Percentiles rank a stretch among this genome's conserved stretches.
Conservation (phyloP, 2,113 vertebrate genomes). For the Nipponia nippon region DNA sequence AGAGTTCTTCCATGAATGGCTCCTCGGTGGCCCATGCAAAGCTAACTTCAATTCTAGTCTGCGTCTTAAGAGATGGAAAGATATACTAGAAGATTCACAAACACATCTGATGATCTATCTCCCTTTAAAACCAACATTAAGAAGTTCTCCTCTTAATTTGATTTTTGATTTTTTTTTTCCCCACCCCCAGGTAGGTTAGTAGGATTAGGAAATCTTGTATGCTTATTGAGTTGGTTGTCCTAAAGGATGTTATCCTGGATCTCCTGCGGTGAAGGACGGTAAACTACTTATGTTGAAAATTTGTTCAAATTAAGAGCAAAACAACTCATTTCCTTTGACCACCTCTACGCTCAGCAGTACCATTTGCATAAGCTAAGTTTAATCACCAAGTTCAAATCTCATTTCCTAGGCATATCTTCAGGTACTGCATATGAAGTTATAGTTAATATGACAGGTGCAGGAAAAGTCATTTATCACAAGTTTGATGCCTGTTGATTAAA, state of each 20-base stretch:
- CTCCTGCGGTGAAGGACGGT: neutral
- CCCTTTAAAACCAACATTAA: neutral
- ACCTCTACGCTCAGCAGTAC: neutral
- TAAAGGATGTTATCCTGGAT: neutral
- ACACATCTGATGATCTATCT: neutral
- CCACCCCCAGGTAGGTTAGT: neutral
- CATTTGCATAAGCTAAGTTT: neutral
- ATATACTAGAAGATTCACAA: neutral
- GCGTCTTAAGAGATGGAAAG: neutral
- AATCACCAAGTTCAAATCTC: neutral
- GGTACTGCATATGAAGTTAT: neutral
- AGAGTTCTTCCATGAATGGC: neutral
- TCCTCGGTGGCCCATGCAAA: neutral
- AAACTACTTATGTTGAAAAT: neutral
- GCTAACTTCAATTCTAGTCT: neutral
- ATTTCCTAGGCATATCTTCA: neutral
- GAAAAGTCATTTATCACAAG: neutral
- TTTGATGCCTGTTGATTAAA: neutral
- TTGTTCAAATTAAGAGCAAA: neutral
- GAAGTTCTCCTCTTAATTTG: neutral
- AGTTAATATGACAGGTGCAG: neutral
- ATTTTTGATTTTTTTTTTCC: neutral
- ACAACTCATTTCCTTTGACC: neutral
- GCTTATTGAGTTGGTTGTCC: neutral
- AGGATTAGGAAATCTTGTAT: neutral